These are phyloP conservation scores for Parnassius glacialis DNA, from an alignment of 2,888 invertebrate genomes.

Conservation along the genomic window DNA sequence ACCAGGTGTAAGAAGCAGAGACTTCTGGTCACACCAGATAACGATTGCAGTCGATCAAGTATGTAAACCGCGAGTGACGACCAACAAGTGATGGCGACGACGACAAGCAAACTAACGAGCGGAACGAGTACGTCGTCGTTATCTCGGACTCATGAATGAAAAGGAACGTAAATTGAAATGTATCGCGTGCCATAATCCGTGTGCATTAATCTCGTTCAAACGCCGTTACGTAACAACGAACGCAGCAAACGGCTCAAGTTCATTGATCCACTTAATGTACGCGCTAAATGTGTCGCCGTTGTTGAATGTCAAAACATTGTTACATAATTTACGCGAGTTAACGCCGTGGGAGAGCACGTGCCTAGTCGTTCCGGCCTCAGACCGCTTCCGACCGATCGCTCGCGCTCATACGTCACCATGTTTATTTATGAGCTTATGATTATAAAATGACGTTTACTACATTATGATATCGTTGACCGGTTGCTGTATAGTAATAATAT, in stretches of 20 bases:
- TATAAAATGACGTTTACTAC: constrained; percentile 78
- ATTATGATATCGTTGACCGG: constrained; percentile 75
- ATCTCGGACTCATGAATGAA: constrained; percentile 77
- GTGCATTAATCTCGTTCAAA: constrained; percentile 80
- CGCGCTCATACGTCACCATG: constrained; percentile 65
- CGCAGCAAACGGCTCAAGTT: constrained; percentile 76
- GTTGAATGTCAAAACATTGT: constrained; percentile 78
- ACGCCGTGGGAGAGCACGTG: constrained; percentile 53
- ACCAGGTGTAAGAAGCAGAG: background rate
- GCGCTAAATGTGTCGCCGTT: constrained; percentile 76
- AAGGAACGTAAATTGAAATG: constrained; percentile 78
- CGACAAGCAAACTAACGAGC: constrained; percentile 62
- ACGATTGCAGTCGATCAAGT: constrained; percentile 37
- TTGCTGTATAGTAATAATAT: constrained; percentile 71
- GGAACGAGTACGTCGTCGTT: constrained; percentile 69
- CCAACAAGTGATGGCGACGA: constrained; percentile 47
- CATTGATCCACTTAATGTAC: constrained; percentile 79
- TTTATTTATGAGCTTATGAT: constrained; percentile 79
- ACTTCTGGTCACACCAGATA: background rate
- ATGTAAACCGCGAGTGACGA: constrained; percentile 47
- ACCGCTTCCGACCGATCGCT: constrained; percentile 56
- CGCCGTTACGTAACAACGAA: constrained; percentile 72
- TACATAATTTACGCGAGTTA: constrained; percentile 69
- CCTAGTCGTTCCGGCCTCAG: constrained; percentile 36
- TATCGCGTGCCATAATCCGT: constrained; percentile 81